Evolutionary conservation across 2,113 vertebrate genomes (phyloP).

Genomic region (cat (Felis catus)): F.catus_Fca126_mat1.0 CM031415.1:198223001-198223500

Average conservation of each 20-base stretch:
- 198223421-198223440: background rate
- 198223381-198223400: background rate
- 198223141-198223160: background rate
- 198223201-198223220: background rate
- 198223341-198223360: background rate
- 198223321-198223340: background rate
- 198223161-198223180: background rate
- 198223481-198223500: background rate
- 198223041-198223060: background rate
- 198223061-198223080: background rate
- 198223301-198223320: background rate
- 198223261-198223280: background rate
- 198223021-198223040: background rate
- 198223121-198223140: rapidly evolving
- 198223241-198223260: no score
- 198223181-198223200: background rate
- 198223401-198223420: background rate
- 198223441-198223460: background rate
- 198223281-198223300: background rate
- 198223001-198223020: background rate
- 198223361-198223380: background rate
- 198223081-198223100: background rate
- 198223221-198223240: background rate
- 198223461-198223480: background rate
- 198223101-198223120: background rate